phyloP scores from a whole-genome alignment of 2,888 invertebrate genomes.

The Hetaerina titia region DNA sequence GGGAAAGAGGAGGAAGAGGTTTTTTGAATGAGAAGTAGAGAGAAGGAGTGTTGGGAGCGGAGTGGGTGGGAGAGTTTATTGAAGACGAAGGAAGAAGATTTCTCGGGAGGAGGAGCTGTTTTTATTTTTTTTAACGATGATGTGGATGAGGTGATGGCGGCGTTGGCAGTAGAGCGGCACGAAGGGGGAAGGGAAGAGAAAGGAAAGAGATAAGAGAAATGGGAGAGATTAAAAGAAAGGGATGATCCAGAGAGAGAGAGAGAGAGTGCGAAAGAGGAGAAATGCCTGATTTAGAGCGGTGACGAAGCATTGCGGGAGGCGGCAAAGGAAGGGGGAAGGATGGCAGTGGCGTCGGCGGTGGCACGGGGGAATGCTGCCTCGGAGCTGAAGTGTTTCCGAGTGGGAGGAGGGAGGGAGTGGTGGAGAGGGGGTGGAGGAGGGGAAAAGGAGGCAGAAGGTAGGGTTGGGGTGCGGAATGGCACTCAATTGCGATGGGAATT shows the following conservation, averaged over 20 bases:
- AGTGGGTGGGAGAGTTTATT: not conserved
- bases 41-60: not conserved
- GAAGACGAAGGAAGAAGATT: not conserved
- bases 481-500: conserved; percentile 24
- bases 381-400: not conserved
- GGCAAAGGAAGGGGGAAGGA: not conserved
- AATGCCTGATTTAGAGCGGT: not conserved
- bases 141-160: not conserved
- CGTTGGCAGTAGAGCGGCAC: not conserved
- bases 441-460: not conserved
- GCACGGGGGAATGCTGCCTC: not conserved
- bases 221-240: not conserved
- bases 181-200: not conserved
- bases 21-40: not conserved
- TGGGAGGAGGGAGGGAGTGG: not conserved
- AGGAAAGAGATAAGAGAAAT: not conserved
- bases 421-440: not conserved
- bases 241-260: not conserved
- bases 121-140: not conserved
- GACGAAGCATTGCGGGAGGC: not conserved
- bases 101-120: not conserved
- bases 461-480: not conserved
- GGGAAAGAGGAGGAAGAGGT: not conserved
- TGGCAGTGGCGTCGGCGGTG: not conserved
- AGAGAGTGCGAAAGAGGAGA: not conserved